Evolutionary conservation across 2,113 vertebrate species (phyloP).

Genomic region (Datnioides undecimradiatus): DNA sequence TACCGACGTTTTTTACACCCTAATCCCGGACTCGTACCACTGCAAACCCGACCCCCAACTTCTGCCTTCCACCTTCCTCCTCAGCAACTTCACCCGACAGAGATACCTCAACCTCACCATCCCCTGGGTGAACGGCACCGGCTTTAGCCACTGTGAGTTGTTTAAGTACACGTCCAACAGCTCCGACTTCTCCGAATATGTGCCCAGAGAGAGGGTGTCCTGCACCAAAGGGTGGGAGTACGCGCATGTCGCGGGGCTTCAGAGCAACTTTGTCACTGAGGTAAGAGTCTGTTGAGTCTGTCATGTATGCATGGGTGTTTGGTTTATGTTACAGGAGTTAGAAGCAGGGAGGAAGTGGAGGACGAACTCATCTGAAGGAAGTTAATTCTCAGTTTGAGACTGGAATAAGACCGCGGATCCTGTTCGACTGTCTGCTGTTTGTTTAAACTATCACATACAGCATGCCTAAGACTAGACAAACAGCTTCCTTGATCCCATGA

Average conservation of each 20-base stretch:
- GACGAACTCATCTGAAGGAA: not conserved
- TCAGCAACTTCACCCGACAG: conserved; percentile 76
- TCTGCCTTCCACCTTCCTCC: conserved; percentile 79
- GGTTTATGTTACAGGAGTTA: not conserved
- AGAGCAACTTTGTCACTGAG: conserved; percentile 87
- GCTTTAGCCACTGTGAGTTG: conserved; percentile 80
- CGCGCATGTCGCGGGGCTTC: conserved; percentile 81
- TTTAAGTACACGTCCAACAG: conserved; percentile 79
- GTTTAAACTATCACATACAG: too few relatives aligned
- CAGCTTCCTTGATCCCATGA: too few relatives aligned
- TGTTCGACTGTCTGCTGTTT: too few relatives aligned
- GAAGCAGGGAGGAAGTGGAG: not conserved
- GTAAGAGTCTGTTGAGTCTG: conserved; percentile 65
- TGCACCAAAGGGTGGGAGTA: conserved; percentile 88
- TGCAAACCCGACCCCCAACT: conserved; percentile 83
- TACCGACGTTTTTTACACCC: conserved; percentile 81
- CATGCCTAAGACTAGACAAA: not conserved
- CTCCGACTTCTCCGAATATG: conserved; percentile 51
- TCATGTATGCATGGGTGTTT: not conserved
- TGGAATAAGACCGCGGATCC: not conserved
- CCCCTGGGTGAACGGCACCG: conserved; percentile 78
- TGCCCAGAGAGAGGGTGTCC: conserved; percentile 67
- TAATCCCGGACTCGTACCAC: conserved; percentile 81
- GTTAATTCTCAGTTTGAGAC: not conserved
- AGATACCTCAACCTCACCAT: conserved; percentile 81